Conservation (phyloP, 1,140 invertebrate genomes). For the Formica exsecta region DNA sequence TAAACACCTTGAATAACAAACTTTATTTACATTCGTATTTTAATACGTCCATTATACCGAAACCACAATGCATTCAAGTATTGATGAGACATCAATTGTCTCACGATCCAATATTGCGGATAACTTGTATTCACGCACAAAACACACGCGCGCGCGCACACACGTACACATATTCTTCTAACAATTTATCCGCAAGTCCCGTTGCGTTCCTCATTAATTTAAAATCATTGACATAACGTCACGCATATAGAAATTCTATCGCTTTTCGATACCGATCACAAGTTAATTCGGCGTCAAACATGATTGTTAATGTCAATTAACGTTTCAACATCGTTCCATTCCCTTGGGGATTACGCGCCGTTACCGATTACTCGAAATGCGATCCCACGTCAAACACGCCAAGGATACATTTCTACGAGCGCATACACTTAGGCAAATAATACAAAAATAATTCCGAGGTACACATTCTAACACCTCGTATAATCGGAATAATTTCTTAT, state of each 20-base stretch:
- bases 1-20: conserved; percentile 82
- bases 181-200: conserved; percentile 8
- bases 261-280: conserved; percentile 14
- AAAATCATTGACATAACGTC: conserved; percentile 17
- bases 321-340: not conserved
- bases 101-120: conserved; percentile 65
- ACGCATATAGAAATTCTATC: no score
- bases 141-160: not conserved
- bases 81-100: conserved; percentile 29
- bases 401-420: conserved; percentile 27
- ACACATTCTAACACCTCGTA: conserved; percentile 42
- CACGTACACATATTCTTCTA: conserved; percentile 12
- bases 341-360: not conserved
- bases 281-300: conserved; percentile 10
- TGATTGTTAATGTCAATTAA: conserved; percentile 10
- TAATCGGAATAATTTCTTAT: conserved; percentile 68
- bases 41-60: conserved; percentile 76
- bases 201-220: not conserved
- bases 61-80: conserved; percentile 73
- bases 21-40: conserved; percentile 83
- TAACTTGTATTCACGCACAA: conserved; percentile 16
- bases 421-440: conserved; percentile 73
- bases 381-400: not conserved
- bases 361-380: not conserved
- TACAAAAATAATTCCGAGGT: conserved; percentile 77